These are phyloP conservation scores for Epizoanthus ramosus DNA, from an alignment of 92 coral and sea anemone genomes.

Conservation along the genomic window DNA sequence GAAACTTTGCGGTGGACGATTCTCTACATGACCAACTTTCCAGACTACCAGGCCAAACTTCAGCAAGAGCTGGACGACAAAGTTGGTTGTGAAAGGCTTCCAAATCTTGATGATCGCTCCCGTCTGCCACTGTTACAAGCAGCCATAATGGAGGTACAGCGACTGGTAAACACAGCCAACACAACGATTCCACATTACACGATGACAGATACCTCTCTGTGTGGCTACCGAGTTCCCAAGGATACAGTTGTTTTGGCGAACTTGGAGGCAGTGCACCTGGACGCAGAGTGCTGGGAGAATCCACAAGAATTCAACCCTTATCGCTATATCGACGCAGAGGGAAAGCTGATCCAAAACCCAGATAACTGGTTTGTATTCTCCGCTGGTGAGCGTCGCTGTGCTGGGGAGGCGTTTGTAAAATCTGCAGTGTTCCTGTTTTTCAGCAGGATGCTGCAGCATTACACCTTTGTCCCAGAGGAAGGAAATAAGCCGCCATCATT, in stretches of 20 bases:
- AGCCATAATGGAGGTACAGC: constrained; percentile 72
- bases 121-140: constrained; percentile 83
- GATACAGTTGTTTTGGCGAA: constrained; percentile 75
- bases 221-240: constrained; percentile 72
- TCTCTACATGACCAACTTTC: constrained; percentile 59
- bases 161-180: constrained; percentile 35
- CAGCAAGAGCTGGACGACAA: constrained; percentile 70
- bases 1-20: constrained; percentile 64
- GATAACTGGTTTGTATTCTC: too few species aligned
- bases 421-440: too few species aligned
- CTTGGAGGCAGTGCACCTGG: constrained; percentile 86
- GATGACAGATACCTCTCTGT: constrained; percentile 70
- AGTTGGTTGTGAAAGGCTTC: constrained; percentile 58
- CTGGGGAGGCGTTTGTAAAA: too few species aligned
- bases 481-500: too few species aligned
- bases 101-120: constrained; percentile 62
- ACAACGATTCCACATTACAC: constrained; percentile 70
- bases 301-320: constrained; percentile 74
- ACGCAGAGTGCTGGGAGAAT: constrained; percentile 62
- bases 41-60: constrained; percentile 67
- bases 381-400: too few species aligned
- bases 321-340: constrained; percentile 72
- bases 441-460: too few species aligned
- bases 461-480: too few species aligned
- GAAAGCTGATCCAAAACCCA: constrained; percentile 17